Evolutionary conservation across 2,113 vertebrate genomes (phyloP), one percentile per base, ranked within the genome.

Genomic region (Misgurnus mizolepis): DNA sequence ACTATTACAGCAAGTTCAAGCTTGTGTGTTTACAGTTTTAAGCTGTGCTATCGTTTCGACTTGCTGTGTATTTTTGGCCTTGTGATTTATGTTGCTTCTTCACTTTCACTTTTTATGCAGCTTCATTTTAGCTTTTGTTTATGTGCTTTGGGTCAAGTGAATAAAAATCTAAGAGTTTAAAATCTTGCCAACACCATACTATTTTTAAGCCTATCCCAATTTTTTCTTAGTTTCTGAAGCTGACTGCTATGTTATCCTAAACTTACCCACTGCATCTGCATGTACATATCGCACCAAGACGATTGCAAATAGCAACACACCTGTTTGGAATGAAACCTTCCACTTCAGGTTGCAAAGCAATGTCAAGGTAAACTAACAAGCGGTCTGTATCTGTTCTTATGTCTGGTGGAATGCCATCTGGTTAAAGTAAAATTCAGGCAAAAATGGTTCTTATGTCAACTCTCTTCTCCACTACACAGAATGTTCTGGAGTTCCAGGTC

Each of bases 321-420:
- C 96, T 0, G 88, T 91, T 15, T 97, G 96, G 95, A 94, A 97
- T 6, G 94, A 96, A 83, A 92, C 87, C 34, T 96, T 97, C 85
- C 88, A 80, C 66, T 97, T 94, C 60, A 92, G 92, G 79, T 85
- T 96, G 0, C 92, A 92, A 74, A 91, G 86, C 60, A 89, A 90
- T 10, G 87, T 95, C 53, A 96, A 96, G 93, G 95, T 96, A 58
- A 85, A 84, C n/a, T 10, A 22, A 22, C 58, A 47, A 82, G 79
- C 0, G 4, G 2, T 6, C 39, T 4, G 12, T 27, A 2, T 15
- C 14, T 14, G 1, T 76, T 8, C 39, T 14, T 69, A 1, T 62
- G 50, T 84, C 22, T 22, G 22, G 22, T 22, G 22, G 22, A 22
- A 22, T 22, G 22, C 22, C 22, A 22, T 22, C 22, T 22, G 22